phyloP scores from a whole-genome alignment of 2,888 invertebrate genomes.

The Tetanocera ferruginea region DNA sequence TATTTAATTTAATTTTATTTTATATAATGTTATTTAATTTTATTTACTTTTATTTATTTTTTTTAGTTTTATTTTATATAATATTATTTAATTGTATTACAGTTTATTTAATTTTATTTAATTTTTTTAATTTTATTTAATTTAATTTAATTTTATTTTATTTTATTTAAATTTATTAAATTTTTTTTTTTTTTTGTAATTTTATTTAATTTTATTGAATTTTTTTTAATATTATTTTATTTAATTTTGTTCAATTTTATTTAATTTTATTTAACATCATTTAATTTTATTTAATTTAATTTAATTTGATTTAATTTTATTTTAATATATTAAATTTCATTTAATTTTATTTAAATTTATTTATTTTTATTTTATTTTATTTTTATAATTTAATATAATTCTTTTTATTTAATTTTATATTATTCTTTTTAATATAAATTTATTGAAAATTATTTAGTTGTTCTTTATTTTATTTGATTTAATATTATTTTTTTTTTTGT shows the following conservation, averaged over 20 bases:
- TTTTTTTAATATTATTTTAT: background rate
- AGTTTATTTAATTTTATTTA: background rate
- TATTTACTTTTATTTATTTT: no score
- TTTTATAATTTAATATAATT: background rate
- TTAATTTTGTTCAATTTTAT: background rate
- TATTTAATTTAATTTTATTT: conserved; percentile 35
- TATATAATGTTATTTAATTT: conserved; percentile 26
- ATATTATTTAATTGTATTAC: conserved; percentile 25
- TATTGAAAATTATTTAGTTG: no score
- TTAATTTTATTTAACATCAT: background rate
- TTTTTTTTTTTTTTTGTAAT: background rate
- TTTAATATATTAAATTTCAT: background rate
- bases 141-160: background rate
- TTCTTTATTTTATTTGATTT: background rate
- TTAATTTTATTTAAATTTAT: background rate
- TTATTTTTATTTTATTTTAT: background rate
- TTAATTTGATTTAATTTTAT: background rate
- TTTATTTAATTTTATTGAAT: no score
- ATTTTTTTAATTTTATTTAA: background rate
- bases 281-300: no score
- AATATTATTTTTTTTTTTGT: background rate
- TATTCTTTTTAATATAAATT: no score
- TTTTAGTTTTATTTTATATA: conserved; percentile 38
- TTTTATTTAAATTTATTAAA: background rate
- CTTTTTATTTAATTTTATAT: background rate